Evolutionary conservation across 2,797 vertebrate genomes (phyloP), one percentile per base, ranked within the genome.

Genomic region (Artibeus lituratus): DNA sequence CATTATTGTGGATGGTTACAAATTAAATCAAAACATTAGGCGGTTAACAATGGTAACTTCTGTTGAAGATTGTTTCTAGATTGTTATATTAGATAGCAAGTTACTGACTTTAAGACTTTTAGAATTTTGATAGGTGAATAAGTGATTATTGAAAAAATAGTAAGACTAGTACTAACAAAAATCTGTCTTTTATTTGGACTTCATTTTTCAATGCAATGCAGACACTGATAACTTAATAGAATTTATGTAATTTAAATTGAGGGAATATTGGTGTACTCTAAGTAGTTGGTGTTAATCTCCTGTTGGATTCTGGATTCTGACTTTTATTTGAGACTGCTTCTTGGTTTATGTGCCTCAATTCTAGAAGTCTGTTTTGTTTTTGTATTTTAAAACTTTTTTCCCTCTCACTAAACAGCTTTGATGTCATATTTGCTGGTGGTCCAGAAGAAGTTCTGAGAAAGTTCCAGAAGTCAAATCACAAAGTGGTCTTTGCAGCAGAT

Each of bases 371-470:
- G 62, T 70, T 70, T 37, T 37, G 35, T 39, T 70, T 37, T 70
- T 35, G 0, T 65, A 72, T 91, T 74, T 85, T 87, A 55, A 96
- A 91, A 78, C 29, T 44, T 81, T 39, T 82, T 78, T 7, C n/a
- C 3, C 26, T 62, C 29, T 35, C 70, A 47, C 93, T 88, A 29
- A 98, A 96, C 87, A 99, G 99, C 98, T 99, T 99, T 98, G 99
- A 99, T 98, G 99, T 99, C 95, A 98, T 99, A 98, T 99, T 99
- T 97, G 99, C 99, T 2, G 99, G 99, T 0, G 99, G 99, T 67
- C 99, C 99, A 96, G 99, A 99, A 83, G 99, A 99, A 96, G 98
- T 99, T 78, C 98, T 99, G 39, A 99, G 98, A 98, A 99, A 99
- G 97, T 99, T 99, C 97, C 99, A 99, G 80, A 99, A 99, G 94